Conservation (phyloP, 1,140 invertebrate genomes). For the Danaus melanippus region DNA sequence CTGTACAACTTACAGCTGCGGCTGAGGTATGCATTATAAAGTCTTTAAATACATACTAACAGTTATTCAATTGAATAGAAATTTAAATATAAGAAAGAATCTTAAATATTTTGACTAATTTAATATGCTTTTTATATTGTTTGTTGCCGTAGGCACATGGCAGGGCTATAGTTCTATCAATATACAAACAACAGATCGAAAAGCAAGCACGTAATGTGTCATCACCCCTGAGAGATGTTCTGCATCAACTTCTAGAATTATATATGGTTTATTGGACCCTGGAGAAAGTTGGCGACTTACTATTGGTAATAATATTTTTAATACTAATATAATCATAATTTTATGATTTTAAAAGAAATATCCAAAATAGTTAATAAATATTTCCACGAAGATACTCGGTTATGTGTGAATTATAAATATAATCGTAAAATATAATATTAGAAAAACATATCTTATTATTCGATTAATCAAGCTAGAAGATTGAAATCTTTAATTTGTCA, state of each 20-base stretch:
- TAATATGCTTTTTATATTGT: background rate
- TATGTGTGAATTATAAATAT: too few relatives aligned
- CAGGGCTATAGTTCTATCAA: conserved; percentile 80
- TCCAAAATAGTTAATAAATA: too few relatives aligned
- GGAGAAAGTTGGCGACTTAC: conserved; percentile 81
- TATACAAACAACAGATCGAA: conserved; percentile 74
- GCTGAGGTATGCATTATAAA: conserved; percentile 70
- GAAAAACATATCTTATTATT: too few relatives aligned
- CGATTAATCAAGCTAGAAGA: too few relatives aligned
- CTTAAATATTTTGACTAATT: background rate
- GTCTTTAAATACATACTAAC: too few relatives aligned
- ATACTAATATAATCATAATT: background rate
- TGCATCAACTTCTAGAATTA: conserved; percentile 81
- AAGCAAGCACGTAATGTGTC: conserved; percentile 68
- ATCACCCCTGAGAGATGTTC: conserved; percentile 72
- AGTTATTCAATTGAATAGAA: too few relatives aligned
- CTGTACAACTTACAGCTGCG: conserved; percentile 83
- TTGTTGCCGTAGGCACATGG: conserved; percentile 76
- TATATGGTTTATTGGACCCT: conserved; percentile 83
- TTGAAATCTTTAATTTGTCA: too few relatives aligned
- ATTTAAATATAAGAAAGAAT: too few relatives aligned
- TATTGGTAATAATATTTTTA: conserved; percentile 42
- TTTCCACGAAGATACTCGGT: too few relatives aligned
- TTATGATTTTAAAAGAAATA: too few relatives aligned
- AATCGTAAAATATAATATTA: too few relatives aligned